Conservation (phyloP, 2,797 vertebrate species). For the Sebastiscus albofasciatus region DNA sequence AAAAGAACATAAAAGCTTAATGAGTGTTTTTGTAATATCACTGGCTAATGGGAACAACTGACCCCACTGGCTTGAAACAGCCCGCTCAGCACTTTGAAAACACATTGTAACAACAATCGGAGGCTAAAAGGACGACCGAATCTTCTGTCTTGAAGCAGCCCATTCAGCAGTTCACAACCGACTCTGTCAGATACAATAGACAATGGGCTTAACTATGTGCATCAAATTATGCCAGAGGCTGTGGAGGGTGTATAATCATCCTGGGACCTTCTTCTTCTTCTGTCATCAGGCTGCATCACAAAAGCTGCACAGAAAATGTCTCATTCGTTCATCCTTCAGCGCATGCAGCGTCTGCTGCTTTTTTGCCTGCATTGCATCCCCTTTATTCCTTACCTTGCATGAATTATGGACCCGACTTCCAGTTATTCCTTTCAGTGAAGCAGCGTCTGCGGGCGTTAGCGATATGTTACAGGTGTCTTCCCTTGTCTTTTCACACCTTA, state of each 20-base stretch:
- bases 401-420: neutral
- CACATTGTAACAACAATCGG: conserved; percentile 59
- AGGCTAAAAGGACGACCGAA: conserved; percentile 59
- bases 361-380: neutral
- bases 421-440: neutral
- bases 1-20: conserved; percentile 71
- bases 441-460: neutral
- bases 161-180: conserved; percentile 55
- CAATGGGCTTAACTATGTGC: conserved; percentile 53
- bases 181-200: conserved; percentile 47
- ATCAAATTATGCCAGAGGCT: conserved; percentile 43
- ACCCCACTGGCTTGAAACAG: conserved; percentile 60
- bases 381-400: neutral
- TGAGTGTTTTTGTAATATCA: conserved; percentile 72
- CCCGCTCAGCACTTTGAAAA: conserved; percentile 70
- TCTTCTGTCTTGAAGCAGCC: conserved; percentile 54
- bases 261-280: conserved; percentile 1
- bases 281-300: conserved; percentile 8
- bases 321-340: neutral
- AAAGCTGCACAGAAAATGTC: conserved; percentile 4
- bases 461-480: neutral
- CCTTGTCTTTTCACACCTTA: neutral
- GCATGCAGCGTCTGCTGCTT: neutral
- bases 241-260: conserved; percentile 30
- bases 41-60: conserved; percentile 72